Base-by-base conservation (phyloP, 1,140 invertebrate genomes). In the Linepithema humile region DNA sequence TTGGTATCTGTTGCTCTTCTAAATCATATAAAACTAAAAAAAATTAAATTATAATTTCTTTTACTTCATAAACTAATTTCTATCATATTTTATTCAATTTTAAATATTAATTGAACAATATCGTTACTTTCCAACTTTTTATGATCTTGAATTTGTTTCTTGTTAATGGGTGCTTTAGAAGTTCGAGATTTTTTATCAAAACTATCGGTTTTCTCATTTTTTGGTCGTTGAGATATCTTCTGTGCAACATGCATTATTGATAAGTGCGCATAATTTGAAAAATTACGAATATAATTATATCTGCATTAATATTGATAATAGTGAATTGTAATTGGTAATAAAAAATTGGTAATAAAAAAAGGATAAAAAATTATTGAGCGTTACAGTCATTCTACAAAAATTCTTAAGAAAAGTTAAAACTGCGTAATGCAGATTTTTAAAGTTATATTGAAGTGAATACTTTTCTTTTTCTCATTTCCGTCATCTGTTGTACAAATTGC, bases 401-500 rank as follows among this genome's bases (percentile, higher is more conserved):
- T 78, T 64, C 32, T 78, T 1, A 26, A 74, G 20, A 6, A 62
- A 45, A 62, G 17, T 38, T 48, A n/a, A 75, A 60, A 57, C 15
- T 3, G 17, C 2, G 17, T 6, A 55, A 12, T 20, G 40, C 29
- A n/a, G 1, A 23, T 29, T 26, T 67, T 0, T 57, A 15, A 32
- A 62, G 12, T 48, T 62, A 48, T 32, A 75, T 45, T 45, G 20
- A 78, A 67, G 6, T 78, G 9, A 2, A 53, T 70, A 38, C 62
- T 40, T 48, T 62, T 75, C 40, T 62, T 57, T 53, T 53, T 83
- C 20, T 43, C 12, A 48, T 26, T 17, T 84, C 57, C 20, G 60
- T 70, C 10, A 88, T 80, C 15, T 72, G 65, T 69, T 87, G 32
- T 15, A 73, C 15, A 40, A 88, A 89, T 82, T 64, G 74, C 32